These are phyloP conservation scores for Ammodytes marinus DNA, from an alignment of 2,113 vertebrate species.

Conservation along the genomic window DNA sequence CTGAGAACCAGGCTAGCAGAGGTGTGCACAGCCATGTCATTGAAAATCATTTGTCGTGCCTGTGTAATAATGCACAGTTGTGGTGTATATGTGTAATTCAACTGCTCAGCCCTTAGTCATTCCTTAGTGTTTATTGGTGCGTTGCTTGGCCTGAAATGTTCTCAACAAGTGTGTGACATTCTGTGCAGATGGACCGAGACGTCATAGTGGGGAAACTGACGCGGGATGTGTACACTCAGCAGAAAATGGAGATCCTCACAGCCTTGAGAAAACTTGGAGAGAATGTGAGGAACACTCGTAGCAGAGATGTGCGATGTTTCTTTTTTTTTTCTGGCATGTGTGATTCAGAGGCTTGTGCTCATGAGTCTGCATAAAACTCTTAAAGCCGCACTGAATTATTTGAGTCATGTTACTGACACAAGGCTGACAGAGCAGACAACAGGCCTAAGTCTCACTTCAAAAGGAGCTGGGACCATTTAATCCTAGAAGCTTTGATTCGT, in stretches of 20 bases:
- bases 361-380: background rate
- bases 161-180: conserved; percentile 53
- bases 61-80: background rate
- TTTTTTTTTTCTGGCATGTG: background rate
- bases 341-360: conserved; percentile 49
- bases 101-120: background rate
- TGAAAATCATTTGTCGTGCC: background rate
- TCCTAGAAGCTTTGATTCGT: background rate
- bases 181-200: conserved; percentile 94
- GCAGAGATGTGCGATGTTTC: conserved; percentile 2
- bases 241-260: conserved; percentile 97
- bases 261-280: conserved; percentile 97
- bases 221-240: conserved; percentile 89
- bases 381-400: conserved; percentile 11
- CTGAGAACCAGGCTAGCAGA: conserved; percentile 93
- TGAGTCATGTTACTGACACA: conserved; percentile 9
- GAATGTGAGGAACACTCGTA: conserved; percentile 86
- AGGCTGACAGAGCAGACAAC: background rate
- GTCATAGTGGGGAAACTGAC: conserved; percentile 95
- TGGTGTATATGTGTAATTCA: background rate
- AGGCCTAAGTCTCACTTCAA: background rate
- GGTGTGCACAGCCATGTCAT: conserved; percentile 79
- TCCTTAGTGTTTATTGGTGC: background rate
- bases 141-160: conserved; percentile 7
- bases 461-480: background rate